These are phyloP conservation scores for Cephonodes hylas DNA, from an alignment of 2,888 invertebrate genomes.

Conservation along the genomic window DNA sequence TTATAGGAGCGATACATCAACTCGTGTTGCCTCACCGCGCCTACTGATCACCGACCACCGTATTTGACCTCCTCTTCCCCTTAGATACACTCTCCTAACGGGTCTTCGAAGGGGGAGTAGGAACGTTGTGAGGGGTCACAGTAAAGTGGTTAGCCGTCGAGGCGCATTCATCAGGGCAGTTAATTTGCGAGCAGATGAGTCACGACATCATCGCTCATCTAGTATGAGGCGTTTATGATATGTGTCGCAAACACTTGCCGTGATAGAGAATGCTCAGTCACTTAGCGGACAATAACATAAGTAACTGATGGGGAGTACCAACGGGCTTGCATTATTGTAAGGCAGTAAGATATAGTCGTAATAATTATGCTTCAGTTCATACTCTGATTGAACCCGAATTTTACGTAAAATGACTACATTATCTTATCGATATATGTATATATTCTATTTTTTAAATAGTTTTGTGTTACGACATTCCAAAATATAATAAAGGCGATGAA, in stretches of 20 bases:
- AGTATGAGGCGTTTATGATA: constrained; percentile 48
- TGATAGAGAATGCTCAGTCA: constrained; percentile 9
- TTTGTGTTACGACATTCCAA: not conserved
- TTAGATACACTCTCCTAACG: constrained; percentile 22
- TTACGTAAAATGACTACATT: too few relatives aligned
- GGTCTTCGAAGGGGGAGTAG: constrained; percentile 22
- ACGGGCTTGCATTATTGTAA: too few relatives aligned
- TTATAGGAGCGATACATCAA: constrained; percentile 75
- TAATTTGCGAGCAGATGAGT: constrained; percentile 77
- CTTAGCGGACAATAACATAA: not conserved
- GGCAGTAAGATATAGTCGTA: too few relatives aligned
- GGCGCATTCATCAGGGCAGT: constrained; percentile 74
- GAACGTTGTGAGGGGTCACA: constrained; percentile 36
- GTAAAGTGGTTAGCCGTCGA: constrained; percentile 46
- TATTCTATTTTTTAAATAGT: not conserved
- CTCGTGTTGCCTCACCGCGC: constrained; percentile 57
- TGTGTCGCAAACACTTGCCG: constrained; percentile 61
- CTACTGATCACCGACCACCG: constrained; percentile 50
- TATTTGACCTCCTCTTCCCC: constrained; percentile 35
- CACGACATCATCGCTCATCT: constrained; percentile 75
- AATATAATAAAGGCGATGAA: not conserved
- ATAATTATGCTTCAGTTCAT: too few relatives aligned
- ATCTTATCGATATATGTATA: too few relatives aligned
- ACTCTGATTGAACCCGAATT: too few relatives aligned
- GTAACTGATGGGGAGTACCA: too few relatives aligned